Base-by-base conservation (phyloP, 2,888 invertebrate genomes). In the Dynastes maya region DNA sequence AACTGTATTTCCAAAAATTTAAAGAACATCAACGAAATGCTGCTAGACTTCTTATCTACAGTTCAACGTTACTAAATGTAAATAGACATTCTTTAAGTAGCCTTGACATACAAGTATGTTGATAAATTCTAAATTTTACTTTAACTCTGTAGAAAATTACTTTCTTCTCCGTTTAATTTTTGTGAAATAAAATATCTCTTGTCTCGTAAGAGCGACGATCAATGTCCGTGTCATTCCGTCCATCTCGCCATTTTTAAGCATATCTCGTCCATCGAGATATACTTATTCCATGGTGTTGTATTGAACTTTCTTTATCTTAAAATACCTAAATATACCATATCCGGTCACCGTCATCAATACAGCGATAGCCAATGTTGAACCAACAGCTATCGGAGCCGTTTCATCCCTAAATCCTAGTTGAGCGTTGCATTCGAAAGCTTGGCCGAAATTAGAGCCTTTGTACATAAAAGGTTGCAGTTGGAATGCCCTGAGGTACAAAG, bases 401-500 rank as follows among this genome's bases (percentile, higher is more conserved):
- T 97, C 97, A 84, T 96, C 95, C 11, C 95, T 91, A 81, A 89
- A 90, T 49, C 89, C 89, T 80, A 90, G 90, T 72, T 90, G 87
- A 53, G 90, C 89, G 74, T 90, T 91, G 85, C 95, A 95, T 80
- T 93, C 92, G 89, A 94, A 93, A 0, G 93, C 91, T 0, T 92
- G 91, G 0, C 94, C 94, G 86, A 95, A 91, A 86, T 92, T 88
- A 87, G 93, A 93, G 64, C 93, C 94, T 86, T 95, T 95, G 89
- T 95, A 95, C 92, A 96, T 96, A 89, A 97, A 97, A 32, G 97
- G 95, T 86, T 97, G 97, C 78, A 97, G 91, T 79, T 94, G 93
- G 89, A 96, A 82, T 22, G 85, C 82, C 74, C 89, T 83, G 16
- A 89, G 80, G 37, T 86, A 84, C 3, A 89, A 79, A 2, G 85